Evolutionary conservation across 2,888 invertebrate species (phyloP).

Genomic region (Melinaea marsaeus): DNA sequence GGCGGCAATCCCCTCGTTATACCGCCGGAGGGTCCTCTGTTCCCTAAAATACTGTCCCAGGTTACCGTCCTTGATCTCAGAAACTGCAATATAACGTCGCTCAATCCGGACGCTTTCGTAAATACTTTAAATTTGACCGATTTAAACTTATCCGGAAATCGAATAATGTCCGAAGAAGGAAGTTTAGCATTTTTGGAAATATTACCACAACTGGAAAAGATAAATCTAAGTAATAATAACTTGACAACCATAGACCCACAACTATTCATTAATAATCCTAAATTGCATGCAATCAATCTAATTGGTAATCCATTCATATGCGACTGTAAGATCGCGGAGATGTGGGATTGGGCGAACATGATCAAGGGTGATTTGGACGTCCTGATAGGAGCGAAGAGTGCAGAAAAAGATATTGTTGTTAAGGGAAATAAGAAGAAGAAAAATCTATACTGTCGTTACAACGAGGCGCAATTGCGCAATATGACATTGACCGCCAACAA

Average conservation of each 20-base stretch:
- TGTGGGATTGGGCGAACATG: constrained; percentile 85
- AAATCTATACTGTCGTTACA: constrained; percentile 80
- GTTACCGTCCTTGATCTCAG: constrained; percentile 81
- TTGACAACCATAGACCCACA: constrained; percentile 78
- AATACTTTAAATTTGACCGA: constrained; percentile 80
- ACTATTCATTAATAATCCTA: constrained; percentile 76
- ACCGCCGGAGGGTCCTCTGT: constrained; percentile 76
- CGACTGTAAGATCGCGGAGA: constrained; percentile 82
- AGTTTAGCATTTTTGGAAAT: constrained; percentile 77
- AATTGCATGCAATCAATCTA: constrained; percentile 79
- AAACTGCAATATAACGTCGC: constrained; percentile 79
- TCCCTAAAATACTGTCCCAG: constrained; percentile 81
- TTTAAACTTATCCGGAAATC: constrained; percentile 79
- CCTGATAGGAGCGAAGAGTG: constrained; percentile 81
- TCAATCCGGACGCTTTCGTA: constrained; percentile 79
- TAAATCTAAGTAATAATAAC: constrained; percentile 82
- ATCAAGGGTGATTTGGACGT: constrained; percentile 81
- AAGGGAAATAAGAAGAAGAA: constrained; percentile 82
- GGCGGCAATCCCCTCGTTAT: constrained; percentile 82
- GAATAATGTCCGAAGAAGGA: constrained; percentile 65
- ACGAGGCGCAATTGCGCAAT: constrained; percentile 74
- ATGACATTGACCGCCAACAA: constrained; percentile 69
- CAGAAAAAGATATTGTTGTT: constrained; percentile 79
- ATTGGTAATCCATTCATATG: constrained; percentile 84
- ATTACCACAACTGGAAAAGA: constrained; percentile 75